A percentile compares a stretch with the other conserved stretches of the same genome.
These are phyloP conservation scores for Atrina japonica DNA, from an alignment of 2,888 invertebrate genomes.

Conservation along the genomic window DNA sequence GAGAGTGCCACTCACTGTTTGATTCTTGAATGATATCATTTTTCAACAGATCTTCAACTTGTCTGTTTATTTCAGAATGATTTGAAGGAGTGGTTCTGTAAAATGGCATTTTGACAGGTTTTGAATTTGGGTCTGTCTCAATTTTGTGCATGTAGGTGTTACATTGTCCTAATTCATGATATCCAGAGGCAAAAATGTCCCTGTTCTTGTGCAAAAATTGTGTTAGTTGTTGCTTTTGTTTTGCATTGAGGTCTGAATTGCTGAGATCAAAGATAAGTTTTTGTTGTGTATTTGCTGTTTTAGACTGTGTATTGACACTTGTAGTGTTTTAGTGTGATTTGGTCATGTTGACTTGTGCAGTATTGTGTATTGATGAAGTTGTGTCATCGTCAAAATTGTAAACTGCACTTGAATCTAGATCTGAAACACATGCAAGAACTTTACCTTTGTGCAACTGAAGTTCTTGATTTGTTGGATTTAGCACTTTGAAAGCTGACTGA, in stretches of 20 bases:
- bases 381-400: too few species aligned
- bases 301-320: too few species aligned
- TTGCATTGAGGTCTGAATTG: neutral
- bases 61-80: constrained; percentile 1
- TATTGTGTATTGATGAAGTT: neutral
- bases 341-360: neutral
- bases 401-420: neutral
- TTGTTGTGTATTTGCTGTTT: neutral
- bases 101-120: constrained; percentile 4
- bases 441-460: neutral
- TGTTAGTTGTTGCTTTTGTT: neutral
- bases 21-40: constrained; percentile 4
- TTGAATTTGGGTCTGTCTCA: neutral
- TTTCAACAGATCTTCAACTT: neutral
- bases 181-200: neutral
- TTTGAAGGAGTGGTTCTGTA: neutral
- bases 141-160: neutral
- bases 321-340: neutral
- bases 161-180: neutral
- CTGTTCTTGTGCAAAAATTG: constrained; percentile 1
- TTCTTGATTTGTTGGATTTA: constrained; percentile 1
- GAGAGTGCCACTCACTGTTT: constrained; percentile 6
- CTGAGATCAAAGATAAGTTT: neutral
- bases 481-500: neutral
- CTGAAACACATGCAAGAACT: neutral